Percentiles rank a stretch among this genome's conserved stretches.
Conservation (phyloP, 2,888 invertebrate genomes). For the Trissonchulus latispiculum region DNA sequence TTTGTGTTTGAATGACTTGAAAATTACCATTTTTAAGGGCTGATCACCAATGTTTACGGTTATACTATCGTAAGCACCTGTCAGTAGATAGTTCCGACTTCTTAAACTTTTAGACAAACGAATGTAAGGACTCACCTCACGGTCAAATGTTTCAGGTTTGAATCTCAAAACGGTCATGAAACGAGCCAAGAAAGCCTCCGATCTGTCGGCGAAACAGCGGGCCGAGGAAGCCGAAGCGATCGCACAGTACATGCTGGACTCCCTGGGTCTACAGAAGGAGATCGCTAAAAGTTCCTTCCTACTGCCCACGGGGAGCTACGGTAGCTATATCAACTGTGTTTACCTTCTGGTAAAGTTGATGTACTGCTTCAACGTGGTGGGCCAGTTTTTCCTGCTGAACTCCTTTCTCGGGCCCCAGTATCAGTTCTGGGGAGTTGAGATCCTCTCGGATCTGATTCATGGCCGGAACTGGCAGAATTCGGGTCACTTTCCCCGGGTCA, state of each 20-base stretch:
- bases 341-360: conserved; percentile 28
- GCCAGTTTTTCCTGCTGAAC: conserved; percentile 42
- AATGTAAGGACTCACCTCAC: no score
- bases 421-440: conserved; percentile 41
- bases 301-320: conserved; percentile 15
- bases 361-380: conserved; percentile 37
- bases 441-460: conserved; percentile 33
- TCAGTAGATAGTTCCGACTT: no score
- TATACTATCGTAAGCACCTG: no score
- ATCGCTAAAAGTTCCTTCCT: background rate
- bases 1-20: no score
- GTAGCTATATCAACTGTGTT: conserved; percentile 26
- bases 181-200: conserved; percentile 34
- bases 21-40: no score
- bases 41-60: no score
- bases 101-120: background rate
- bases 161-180: conserved; percentile 33
- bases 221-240: conserved; percentile 32
- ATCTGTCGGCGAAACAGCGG: conserved; percentile 28
- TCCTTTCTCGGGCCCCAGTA: conserved; percentile 40
- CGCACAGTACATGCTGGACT: conserved; percentile 35
- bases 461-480: conserved; percentile 42
- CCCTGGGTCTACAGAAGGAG: conserved; percentile 24
- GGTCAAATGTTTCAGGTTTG: conserved; percentile 31
- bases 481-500: conserved; percentile 40